These are phyloP conservation scores for Rhinolophus ferrumequinum DNA, from an alignment of 2,113 vertebrate species.

Conservation along the genomic window DNA sequence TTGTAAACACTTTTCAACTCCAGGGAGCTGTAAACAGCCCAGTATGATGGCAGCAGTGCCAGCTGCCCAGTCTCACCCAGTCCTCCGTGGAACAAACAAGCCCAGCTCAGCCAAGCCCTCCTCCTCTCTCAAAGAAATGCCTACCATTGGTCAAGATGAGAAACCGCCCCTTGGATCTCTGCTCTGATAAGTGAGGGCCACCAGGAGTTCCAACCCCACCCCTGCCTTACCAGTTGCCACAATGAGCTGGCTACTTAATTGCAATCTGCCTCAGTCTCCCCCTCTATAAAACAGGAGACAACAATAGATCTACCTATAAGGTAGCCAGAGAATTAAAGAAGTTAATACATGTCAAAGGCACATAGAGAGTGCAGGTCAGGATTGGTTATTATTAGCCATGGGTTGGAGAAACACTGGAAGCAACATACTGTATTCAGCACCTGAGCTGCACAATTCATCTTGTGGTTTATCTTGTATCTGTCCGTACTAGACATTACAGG, in stretches of 20 bases:
- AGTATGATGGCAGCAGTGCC: not conserved
- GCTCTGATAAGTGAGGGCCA: not conserved
- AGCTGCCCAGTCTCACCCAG: not conserved
- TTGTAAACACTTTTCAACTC: not conserved
- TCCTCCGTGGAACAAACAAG: slow-evolving; percentile 28
- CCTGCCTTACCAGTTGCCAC: not conserved
- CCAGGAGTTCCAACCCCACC: not conserved
- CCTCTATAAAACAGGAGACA: not conserved
- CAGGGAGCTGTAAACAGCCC: not conserved
- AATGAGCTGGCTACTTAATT: not conserved
- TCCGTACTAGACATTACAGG: not conserved
- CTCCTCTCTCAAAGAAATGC: not conserved
- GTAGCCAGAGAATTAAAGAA: not conserved
- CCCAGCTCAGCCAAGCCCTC: not conserved
- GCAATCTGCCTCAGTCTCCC: not conserved
- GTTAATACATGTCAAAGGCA: not conserved
- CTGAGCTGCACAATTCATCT: not conserved
- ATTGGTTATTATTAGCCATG: not conserved
- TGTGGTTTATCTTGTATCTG: not conserved
- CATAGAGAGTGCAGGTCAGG: not conserved
- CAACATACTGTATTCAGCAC: not conserved
- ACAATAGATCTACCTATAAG: not conserved
- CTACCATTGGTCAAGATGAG: not conserved
- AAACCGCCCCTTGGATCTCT: not conserved
- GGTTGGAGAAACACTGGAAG: not conserved